These are phyloP conservation scores for Sebastes elongatus DNA, from an alignment of 2,797 vertebrate species.

Conservation along the genomic window DNA sequence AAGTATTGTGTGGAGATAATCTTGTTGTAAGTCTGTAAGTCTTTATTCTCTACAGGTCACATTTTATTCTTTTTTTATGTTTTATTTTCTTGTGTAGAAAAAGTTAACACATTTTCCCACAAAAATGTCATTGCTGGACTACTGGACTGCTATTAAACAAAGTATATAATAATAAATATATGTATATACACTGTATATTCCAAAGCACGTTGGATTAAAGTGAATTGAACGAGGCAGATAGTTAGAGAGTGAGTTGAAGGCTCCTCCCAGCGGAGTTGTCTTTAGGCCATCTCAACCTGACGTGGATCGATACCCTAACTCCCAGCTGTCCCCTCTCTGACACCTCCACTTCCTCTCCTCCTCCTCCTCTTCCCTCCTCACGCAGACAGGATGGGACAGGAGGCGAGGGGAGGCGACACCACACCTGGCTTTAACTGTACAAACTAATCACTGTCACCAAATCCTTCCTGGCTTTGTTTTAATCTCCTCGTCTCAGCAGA, in stretches of 20 bases:
- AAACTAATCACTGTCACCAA: constrained; percentile 13
- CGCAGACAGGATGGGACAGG: constrained; percentile 1
- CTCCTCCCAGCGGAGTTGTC: constrained; percentile 31
- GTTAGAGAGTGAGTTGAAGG: constrained; percentile 17
- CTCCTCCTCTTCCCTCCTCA: neutral
- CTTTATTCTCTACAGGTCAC: neutral
- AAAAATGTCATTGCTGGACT: neutral
- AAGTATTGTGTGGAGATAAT: neutral
- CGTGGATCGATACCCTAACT: constrained; percentile 52
- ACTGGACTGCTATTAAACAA: neutral
- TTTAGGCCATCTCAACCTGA: constrained; percentile 38
- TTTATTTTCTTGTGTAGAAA: too few relatives aligned
- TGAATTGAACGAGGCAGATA: neutral
- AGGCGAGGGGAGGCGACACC: constrained; percentile 7
- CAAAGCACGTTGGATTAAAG: neutral
- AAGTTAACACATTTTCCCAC: neutral
- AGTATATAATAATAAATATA: neutral
- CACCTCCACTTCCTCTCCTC: constrained; percentile 9
- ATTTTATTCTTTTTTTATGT: neutral
- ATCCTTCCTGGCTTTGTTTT: constrained; percentile 9
- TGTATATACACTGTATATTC: neutral
- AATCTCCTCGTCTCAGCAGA: constrained; percentile 1
- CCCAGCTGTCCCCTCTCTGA: constrained; percentile 29
- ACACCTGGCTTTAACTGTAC: neutral
- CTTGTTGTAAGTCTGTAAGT: neutral